These are phyloP conservation scores for Allolobophora icterica DNA, from an alignment of 2,888 invertebrate species.

Conservation along the genomic window DNA sequence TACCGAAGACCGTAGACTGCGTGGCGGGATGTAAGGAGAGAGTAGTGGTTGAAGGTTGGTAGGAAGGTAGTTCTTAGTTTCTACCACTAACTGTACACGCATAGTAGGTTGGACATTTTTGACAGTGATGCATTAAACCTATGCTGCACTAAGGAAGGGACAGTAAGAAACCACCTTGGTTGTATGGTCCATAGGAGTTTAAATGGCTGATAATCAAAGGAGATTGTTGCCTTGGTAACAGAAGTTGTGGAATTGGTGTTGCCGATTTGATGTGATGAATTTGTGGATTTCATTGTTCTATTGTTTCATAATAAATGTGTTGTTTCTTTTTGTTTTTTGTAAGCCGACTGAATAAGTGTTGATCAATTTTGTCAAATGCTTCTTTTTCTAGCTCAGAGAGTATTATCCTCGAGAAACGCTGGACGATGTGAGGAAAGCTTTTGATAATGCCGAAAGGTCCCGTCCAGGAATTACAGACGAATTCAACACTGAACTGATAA, in stretches of 20 bases:
- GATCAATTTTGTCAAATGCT: not conserved
- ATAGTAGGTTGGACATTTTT: no score
- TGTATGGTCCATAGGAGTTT: no score
- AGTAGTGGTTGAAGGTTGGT: no score
- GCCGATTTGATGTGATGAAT: not conserved
- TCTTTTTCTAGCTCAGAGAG: not conserved
- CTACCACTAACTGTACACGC: no score
- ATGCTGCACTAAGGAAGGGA: no score
- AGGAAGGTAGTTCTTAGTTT: no score
- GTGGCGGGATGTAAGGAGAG: no score
- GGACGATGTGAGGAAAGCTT: conserved; percentile 20
- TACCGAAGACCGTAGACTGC: no score
- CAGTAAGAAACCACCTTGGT: no score
- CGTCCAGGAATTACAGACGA: conserved; percentile 7
- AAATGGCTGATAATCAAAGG: not conserved
- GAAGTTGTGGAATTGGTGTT: not conserved
- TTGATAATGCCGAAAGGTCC: not conserved
- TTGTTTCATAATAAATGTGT: not conserved
- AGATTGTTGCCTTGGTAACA: not conserved
- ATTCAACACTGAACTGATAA: conserved; percentile 11
- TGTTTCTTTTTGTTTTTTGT: not conserved
- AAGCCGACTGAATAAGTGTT: not conserved
- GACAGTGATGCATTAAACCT: no score
- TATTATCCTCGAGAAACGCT: not conserved
- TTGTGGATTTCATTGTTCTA: not conserved